Base-by-base conservation (phyloP, 2,113 vertebrate genomes). In the Pseudorhombus dupliciocellatus region DNA sequence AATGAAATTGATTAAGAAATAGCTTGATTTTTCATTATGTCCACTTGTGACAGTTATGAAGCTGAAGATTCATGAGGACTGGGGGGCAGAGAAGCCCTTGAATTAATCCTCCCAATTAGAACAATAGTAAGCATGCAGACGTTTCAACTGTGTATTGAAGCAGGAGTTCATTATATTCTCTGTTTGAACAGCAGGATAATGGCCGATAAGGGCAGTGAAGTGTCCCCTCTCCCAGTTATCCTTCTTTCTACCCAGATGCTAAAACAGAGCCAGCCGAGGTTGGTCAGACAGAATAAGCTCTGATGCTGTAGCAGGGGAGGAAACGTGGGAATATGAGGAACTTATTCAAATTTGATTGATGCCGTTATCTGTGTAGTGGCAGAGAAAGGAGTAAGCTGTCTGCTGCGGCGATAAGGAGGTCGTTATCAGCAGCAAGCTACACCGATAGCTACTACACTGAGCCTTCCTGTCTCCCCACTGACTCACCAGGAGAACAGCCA, bases 321-420 rank as follows among this genome's bases (percentile, higher is more conserved):
- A 68, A 77, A 81, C 30, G 71, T 85, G 76, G 77, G 75, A 86
- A 76, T 28, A 55, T 57, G 10, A 79, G 54, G 74, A 86, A 75
- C 81, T 68, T 11, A 15, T 83, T 81, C 58, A 20, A 8, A 79
- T 74, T 62, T 79, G 81, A 84, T 82, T 77, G 65, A 85, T 60
- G 55, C 21, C 22, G 54, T 74, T 87, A 86, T 90, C 86, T 85
- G 15, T 70, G 40, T 70, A 78, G 68, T 75, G 66, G 70, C 82
- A 84, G 73, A 31, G 48, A 63, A 66, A 81, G 81, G 70, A 81
- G 67, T 83, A 42, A 85, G 69, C 75, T 79, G 83, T 81, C 84
- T 71, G 83, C 77, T 72, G 73, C 73, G 21, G 69, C 55, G 85
- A 88, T 89, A 88, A 79, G 83, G 31, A 53, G 56, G 56, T 66